A percentile compares a stretch with the other conserved stretches of the same genome.
Evolutionary conservation across 2,888 invertebrate species (phyloP).

Genomic region (Drosophila sordidula): DNA sequence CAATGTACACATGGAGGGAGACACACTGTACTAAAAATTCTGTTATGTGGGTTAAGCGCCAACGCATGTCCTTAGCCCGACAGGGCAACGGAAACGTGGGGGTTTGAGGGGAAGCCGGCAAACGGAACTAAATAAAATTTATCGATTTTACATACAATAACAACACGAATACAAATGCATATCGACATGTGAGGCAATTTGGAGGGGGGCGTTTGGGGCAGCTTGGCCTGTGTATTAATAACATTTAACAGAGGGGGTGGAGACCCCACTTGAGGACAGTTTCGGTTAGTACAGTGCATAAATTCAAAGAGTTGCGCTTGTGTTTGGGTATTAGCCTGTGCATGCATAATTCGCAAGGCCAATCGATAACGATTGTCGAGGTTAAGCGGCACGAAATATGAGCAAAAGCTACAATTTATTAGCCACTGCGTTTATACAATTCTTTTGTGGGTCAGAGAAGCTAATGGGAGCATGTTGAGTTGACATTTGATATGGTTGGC

Average conservation of each 20-base stretch:
- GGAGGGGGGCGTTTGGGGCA: constrained; percentile 2
- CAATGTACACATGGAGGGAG: constrained; percentile 2
- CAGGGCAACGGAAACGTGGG: constrained; percentile 22
- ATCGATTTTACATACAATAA: constrained; percentile 56
- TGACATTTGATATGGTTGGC: constrained; percentile 18
- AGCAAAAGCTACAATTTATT: constrained; percentile 22
- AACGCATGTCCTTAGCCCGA: constrained; percentile 58
- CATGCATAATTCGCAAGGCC: constrained; percentile 59
- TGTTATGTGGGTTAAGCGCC: constrained; percentile 68
- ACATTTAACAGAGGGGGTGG: constrained; percentile 28
- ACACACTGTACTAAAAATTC: constrained; percentile 29
- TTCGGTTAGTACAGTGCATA: constrained; percentile 43
- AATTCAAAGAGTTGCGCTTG: constrained; percentile 36
- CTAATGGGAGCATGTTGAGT: background rate
- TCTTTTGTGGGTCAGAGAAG: no score
- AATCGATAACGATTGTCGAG: constrained; percentile 47
- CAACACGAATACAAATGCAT: constrained; percentile 11
- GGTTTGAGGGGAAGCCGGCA: constrained; percentile 21
- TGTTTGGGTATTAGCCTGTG: constrained; percentile 32
- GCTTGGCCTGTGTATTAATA: constrained; percentile 54
- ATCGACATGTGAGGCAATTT: constrained; percentile 4
- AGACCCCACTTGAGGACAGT: constrained; percentile 19
- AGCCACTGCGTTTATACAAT: background rate
- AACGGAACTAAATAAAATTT: constrained; percentile 72
- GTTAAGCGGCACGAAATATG: constrained; percentile 15